A percentile compares a stretch with the other conserved stretches of the same genome.
phyloP scores from a whole-genome alignment of 2,797 vertebrate species.

The Otolemur crassicaudatus region DNA sequence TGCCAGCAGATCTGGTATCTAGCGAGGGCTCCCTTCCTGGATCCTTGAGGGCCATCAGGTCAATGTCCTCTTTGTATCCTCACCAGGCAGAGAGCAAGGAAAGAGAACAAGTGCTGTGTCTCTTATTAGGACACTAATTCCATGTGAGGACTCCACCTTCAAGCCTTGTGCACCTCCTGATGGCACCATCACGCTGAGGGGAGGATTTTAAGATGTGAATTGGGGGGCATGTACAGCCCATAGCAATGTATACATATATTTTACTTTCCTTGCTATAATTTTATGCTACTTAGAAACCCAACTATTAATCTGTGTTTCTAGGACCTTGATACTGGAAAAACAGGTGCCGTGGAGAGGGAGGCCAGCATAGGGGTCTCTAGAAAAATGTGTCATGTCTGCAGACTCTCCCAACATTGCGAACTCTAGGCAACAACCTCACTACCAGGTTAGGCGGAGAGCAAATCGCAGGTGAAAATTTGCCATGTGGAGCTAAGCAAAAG shows the following conservation, averaged over 20 bases:
- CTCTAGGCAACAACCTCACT: neutral
- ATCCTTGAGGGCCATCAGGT: neutral
- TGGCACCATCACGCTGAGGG: neutral
- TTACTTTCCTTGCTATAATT: neutral
- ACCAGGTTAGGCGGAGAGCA: neutral
- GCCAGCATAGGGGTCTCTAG: neutral
- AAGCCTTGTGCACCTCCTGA: neutral
- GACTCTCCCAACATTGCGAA: neutral
- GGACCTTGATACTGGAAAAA: neutral
- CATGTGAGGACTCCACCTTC: neutral
- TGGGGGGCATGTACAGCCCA: too few relatives aligned
- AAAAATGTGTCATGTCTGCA: neutral
- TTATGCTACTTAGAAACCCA: neutral
- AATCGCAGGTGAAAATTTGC: neutral
- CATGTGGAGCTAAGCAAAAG: fast-evolving
- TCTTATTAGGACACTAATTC: neutral
- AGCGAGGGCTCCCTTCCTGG: neutral
- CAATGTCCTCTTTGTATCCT: too few relatives aligned
- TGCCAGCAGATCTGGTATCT: neutral
- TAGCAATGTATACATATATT: neutral
- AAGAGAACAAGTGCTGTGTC: neutral
- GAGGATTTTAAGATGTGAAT: neutral
- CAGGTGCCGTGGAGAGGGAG: neutral
- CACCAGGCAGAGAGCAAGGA: neutral
- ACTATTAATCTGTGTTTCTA: neutral